Evolutionary conservation across 2,888 invertebrate species (phyloP), one percentile per base, ranked within the genome.

Genomic region (Coenonympha glycerion): DNA sequence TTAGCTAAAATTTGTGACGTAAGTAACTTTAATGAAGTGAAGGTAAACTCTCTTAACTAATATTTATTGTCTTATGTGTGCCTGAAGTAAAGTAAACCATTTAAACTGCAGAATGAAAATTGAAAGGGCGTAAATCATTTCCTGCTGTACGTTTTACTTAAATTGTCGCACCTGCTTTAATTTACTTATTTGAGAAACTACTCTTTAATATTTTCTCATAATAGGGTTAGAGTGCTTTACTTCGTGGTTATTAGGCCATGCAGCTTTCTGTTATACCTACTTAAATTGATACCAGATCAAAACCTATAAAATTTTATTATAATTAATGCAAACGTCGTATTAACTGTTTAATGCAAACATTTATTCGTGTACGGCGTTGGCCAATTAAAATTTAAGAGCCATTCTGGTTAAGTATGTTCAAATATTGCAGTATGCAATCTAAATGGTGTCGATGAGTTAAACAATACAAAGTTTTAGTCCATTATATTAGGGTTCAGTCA

Each of bases 371-470:
- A 49, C 42, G 50, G 54, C 78, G 78, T 76, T 77, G 74, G 78
- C 75, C 75, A 82, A 80, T 82, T 80, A 79, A 69, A 65, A 66
- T 67, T 70, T 69, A 62, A 60, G 61, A 62, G 61, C 52, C 59
- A 61, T 61, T 60, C 59, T 52, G 54, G 53, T 45, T 55, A 55
- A 46, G 60, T 55, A 49, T 59, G 54, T 60, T 58, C 56, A 62
- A 62, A 62, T 61, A 63, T 60, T 62, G 54, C 57, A 53, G 48
- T 47, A 53, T 50, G 53, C 61, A 56, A 52, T 58, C 50, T 42
- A 47, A 50, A 47, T 50, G 21, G 42, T 31, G 15, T 24, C 13
- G 15, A 3, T 5, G 5, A 26, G 13, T 6, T 45, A 16, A 41
- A 51, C 55, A 28, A 71, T 61, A 64, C 46, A 62, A 53, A 57